phyloP scores from a whole-genome alignment of 2,113 vertebrate species.

The Bambusicola thoracicus region DNA sequence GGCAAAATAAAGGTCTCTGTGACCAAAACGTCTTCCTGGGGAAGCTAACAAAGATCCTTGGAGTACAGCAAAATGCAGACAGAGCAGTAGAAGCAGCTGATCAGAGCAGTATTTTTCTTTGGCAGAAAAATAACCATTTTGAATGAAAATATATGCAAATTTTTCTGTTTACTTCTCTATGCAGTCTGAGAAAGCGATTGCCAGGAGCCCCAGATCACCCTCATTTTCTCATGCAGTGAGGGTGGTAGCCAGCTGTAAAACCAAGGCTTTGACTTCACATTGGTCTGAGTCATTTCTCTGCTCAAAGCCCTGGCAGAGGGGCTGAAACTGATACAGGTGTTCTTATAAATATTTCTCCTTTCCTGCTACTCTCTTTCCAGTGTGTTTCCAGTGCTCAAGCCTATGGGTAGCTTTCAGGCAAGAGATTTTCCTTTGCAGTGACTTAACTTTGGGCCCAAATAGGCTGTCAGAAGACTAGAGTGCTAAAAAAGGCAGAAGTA shows the following conservation, averaged over 20 bases:
- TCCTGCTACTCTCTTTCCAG: not conserved
- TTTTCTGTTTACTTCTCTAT: not conserved
- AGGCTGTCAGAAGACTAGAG: not conserved
- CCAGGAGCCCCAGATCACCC: not conserved
- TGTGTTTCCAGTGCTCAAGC: not conserved
- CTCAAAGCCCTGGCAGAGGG: not conserved
- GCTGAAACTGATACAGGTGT: not conserved
- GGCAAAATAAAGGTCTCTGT: not conserved
- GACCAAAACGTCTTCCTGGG: not conserved
- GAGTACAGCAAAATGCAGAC: not conserved
- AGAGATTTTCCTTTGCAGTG: not conserved
- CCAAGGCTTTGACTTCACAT: rapidly evolving
- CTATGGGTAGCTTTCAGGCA: not conserved
- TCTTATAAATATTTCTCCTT: not conserved
- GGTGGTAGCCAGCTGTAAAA: not conserved
- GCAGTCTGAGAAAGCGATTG: too few species aligned
- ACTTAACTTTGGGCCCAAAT: not conserved
- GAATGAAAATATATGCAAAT: not conserved
- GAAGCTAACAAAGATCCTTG: not conserved
- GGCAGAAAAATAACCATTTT: not conserved
- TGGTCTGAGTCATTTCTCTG: rapidly evolving
- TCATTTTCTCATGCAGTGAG: not conserved
- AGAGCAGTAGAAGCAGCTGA: not conserved
- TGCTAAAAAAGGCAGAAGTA: slow-evolving; percentile 38
- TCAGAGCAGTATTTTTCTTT: not conserved